Percentiles rank a stretch among this genome's conserved stretches.
Conservation (phyloP, 1,140 invertebrate species). For the Anoplophora glabripennis region DNA sequence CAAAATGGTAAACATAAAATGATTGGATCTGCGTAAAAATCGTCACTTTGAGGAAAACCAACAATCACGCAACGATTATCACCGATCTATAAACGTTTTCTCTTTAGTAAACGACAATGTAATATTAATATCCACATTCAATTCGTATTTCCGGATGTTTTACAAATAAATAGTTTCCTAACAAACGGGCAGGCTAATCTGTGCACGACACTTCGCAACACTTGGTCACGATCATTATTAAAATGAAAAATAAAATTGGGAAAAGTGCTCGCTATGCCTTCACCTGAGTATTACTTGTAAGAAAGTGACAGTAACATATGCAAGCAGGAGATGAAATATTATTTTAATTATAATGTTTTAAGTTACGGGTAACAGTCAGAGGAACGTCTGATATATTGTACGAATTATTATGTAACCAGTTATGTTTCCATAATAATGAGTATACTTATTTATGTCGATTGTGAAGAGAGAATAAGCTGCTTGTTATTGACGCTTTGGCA, state of each 20-base stretch:
- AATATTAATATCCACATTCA: slow-evolving; percentile 8
- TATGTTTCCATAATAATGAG: too few relatives aligned
- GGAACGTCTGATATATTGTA: too few relatives aligned
- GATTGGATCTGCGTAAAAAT: background rate
- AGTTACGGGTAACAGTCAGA: too few relatives aligned
- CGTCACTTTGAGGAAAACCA: slow-evolving; percentile 4
- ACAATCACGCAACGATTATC: slow-evolving; percentile 20
- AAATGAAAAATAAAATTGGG: background rate
- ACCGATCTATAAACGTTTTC: slow-evolving; percentile 20
- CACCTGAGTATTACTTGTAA: background rate
- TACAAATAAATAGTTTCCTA: slow-evolving; percentile 17
- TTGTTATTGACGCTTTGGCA: background rate
- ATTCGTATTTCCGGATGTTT: slow-evolving; percentile 13
- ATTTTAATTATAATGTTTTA: slow-evolving; percentile 1
- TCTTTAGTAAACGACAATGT: slow-evolving; percentile 1
- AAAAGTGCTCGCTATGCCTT: background rate
- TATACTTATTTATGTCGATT: too few relatives aligned
- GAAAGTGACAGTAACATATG: slow-evolving; percentile 10
- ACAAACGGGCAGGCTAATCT: slow-evolving; percentile 14
- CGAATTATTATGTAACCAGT: too few relatives aligned
- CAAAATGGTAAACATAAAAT: background rate
- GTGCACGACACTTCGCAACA: background rate
- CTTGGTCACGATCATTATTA: background rate
- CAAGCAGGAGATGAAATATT: background rate
- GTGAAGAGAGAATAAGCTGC: background rate